Evolutionary conservation across 37 sponge, comb jelly and placozoan species (phyloP), one percentile per base, ranked within the genome.

Genomic region (Oscarella lobularis): DNA sequence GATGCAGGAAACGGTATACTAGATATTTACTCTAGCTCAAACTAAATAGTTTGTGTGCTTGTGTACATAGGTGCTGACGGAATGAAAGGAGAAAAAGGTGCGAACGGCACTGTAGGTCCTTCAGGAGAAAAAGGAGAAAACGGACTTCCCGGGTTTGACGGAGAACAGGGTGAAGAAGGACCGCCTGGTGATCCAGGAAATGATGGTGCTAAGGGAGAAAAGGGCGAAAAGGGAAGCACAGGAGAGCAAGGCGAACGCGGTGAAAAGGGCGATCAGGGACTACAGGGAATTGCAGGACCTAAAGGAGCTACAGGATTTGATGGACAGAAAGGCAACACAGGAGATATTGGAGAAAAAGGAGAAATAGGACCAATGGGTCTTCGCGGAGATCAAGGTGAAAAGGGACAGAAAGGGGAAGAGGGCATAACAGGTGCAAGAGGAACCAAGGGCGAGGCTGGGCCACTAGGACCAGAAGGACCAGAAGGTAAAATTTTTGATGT

Each of bases 291-390:
- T 14, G n/a, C n/a, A n/a, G n/a, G n/a, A n/a, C n/a, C n/a, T n/a
- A n/a, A n/a, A n/a, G 9, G 14, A 48, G 60, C 9, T 20, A 48
- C 9, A 27, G 60, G 9, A 27, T 48, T 48, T 27, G 20, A 9
- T 9, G 9, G 60, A 27, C 14, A 48, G 60, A 20, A 20, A 27
- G 60, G 60, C 9, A 27, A 9, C 2, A 76, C 41, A 29, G 77
- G 77, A 76, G 72, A 76, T 20, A 3, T 66, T 2, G 77, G 71
- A 29, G 35, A 14, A 3, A 72, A 78, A 72, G 79, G 79, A 20
- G 27, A 74, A 3, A 38, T 3, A 2, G 79, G 79, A 78, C 3
- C 32, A 6, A 2, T 38, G 2, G 79, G 79, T n/a, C 31, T 3
- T 6, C 29, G 33, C 5, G 71, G 71, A 30, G 6, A 4, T 14